Conservation (phyloP, 2,113 vertebrate genomes). For the Larimichthys crocea region DNA sequence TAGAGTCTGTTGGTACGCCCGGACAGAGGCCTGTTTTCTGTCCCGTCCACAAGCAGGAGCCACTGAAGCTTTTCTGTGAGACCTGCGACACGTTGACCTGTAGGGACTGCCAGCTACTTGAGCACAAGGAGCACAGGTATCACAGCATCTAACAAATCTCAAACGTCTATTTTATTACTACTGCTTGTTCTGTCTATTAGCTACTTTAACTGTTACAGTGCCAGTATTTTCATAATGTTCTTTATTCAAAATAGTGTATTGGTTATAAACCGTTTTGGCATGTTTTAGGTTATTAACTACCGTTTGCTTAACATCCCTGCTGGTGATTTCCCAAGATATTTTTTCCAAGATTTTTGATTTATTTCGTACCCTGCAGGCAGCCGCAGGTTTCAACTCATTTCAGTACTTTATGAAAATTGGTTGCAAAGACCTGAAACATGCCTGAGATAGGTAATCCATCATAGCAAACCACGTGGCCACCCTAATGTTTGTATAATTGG, state of each 20-base stretch:
- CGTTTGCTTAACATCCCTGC: not conserved
- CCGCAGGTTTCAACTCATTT: not conserved
- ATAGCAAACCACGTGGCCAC: not conserved
- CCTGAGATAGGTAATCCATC: not conserved
- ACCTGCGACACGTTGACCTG: slow-evolving; percentile 98
- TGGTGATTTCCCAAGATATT: too few relatives aligned
- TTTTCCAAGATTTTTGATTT: not conserved
- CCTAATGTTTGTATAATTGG: not conserved
- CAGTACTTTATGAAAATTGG: not conserved
- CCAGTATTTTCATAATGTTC: not conserved
- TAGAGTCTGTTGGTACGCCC: slow-evolving; percentile 92
- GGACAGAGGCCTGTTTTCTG: slow-evolving; percentile 98
- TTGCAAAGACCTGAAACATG: not conserved
- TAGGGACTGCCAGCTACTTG: slow-evolving; percentile 97
- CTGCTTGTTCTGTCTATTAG: not conserved
- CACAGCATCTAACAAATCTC: not conserved
- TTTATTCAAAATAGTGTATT: not conserved
- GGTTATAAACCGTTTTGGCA: not conserved
- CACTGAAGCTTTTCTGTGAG: slow-evolving; percentile 98
- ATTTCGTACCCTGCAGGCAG: not conserved
- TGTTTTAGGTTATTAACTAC: not conserved
- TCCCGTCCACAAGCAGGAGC: slow-evolving; percentile 97
- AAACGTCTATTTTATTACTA: not conserved
- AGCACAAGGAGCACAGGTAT: slow-evolving; percentile 99
- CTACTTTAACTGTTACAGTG: not conserved